Evolutionary conservation across 2,113 vertebrate species (phyloP), one percentile per base, ranked within the genome.

Genomic region (Nannospalax galili): DNA sequence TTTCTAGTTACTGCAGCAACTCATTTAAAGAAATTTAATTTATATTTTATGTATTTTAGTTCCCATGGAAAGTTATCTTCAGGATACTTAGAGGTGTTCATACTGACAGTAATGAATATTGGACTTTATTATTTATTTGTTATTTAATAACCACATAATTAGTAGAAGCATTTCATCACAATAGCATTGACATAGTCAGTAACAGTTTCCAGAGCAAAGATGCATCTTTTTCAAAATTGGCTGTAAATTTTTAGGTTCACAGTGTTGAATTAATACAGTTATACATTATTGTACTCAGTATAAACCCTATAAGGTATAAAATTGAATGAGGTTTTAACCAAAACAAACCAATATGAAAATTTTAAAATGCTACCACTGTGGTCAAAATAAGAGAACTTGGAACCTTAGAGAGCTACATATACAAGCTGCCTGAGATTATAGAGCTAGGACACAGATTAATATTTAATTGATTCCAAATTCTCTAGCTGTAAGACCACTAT

Each of bases 21-120:
- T 85, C 12, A 74, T 56, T 95, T 56, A 91, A 93, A 91, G 30
- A 92, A 82, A 73, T 30, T 19, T 85, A 65, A 58, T 58, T 82
- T 92, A 56, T 56, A 90, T 79, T 91, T 91, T 78, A 69, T 72
- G 37, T 48, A 52, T 92, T 75, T 90, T 26, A 73, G 58, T 45
- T 94, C 91, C 85, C 37, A 56, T 56, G 10, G 30, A 67, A 91
- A 79, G 52, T 0, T 69, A 84, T 4, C 78, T 81, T 82, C 24
- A 93, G 7, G 14, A 73, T 35, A n/a, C 37, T 84, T 48, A 32
- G 60, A 69, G 9, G 77, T 22, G 32, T 92, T 84, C 10, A 28
- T 26, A 12, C 7, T 87, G 32, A 82, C 9, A 86, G 15, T 79
- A 86, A 85, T 8, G 20, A 30, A 94, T 74, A n/a, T 65, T n/a